Base-by-base conservation (phyloP, 2,113 vertebrate genomes). In the Otis tarda region DNA sequence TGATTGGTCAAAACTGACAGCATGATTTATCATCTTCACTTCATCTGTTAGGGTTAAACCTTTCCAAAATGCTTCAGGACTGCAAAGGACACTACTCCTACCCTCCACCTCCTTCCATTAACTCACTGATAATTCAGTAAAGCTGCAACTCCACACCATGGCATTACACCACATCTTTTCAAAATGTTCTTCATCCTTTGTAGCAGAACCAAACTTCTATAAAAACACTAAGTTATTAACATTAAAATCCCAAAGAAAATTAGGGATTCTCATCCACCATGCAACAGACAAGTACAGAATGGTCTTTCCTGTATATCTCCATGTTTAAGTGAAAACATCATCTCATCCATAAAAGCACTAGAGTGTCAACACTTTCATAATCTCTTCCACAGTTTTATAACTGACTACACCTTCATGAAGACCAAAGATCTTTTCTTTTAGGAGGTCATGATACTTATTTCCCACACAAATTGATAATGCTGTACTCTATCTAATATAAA, bases 21-120 rank as follows among this genome's bases (percentile, higher is more conserved):
- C 50, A 64, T 7, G 28, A 97, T 98, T 93, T 87, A 96, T 97
- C 97, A 98, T 97, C 31, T 92, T 90, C 96, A 90, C 89, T 94
- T 97, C 92, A 95, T 89, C 83, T 92, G 43, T 61, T 95, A 73
- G 63, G 87, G 83, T 95, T 92, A 96, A 96, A 97, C 89, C 83
- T 96, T 96, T 71, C 90, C 93, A 90, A 93, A 95, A 85, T 27
- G 47, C 88, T 95, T 49, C 87, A 90, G 75, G 28, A 89, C 67
- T 93, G 28, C 24, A 82, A 77, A 88, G 60, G 73, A 83, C 81
- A 82, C 70, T 75, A 45, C 63, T 77, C 28, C 16, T 33, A 35
- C 50, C 35, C 47, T 83, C 47, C 57, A 35, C 92, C 21, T 49
- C 71, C 60, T 88, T 55, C 89, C 63, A 59, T 71, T 83, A 91